Conservation (phyloP, 2,113 vertebrate species). For the Atlantisia rogersi region DNA sequence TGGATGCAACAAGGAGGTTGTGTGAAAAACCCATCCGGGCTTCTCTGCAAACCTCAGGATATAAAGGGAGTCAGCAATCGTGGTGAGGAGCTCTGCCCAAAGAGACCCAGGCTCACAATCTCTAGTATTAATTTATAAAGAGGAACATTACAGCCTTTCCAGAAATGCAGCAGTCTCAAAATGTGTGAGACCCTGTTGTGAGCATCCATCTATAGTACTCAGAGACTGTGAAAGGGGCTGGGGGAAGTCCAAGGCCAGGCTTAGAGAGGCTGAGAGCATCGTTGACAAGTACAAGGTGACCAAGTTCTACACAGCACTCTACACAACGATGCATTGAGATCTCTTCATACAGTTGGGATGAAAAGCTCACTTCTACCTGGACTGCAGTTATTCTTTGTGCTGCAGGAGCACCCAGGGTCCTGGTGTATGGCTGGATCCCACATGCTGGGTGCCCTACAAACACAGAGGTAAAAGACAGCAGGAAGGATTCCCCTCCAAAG, state of each 20-base stretch:
- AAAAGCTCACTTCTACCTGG: background rate
- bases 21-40: rapidly evolving
- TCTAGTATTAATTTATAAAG: background rate
- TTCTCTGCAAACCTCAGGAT: background rate
- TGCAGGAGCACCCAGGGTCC: background rate
- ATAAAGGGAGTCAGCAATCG: background rate
- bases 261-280: background rate
- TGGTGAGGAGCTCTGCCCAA: background rate
- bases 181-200: background rate
- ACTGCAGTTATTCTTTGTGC: background rate
- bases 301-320: too few relatives aligned
- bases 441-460: background rate
- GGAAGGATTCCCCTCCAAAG: background rate
- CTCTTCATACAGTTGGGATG: background rate
- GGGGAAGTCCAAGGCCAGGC: background rate
- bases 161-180: background rate
- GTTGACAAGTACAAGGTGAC: too few relatives aligned
- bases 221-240: background rate
- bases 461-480: background rate
- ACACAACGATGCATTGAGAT: background rate
- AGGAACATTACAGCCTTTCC: background rate
- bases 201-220: background rate
- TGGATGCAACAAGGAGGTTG: background rate
- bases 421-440: background rate
- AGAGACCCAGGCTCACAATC: background rate